Percentiles rank a stretch among this genome's conserved stretches.
phyloP scores from a whole-genome alignment of 2,888 invertebrate species.

The Chrysolina americana region DNA sequence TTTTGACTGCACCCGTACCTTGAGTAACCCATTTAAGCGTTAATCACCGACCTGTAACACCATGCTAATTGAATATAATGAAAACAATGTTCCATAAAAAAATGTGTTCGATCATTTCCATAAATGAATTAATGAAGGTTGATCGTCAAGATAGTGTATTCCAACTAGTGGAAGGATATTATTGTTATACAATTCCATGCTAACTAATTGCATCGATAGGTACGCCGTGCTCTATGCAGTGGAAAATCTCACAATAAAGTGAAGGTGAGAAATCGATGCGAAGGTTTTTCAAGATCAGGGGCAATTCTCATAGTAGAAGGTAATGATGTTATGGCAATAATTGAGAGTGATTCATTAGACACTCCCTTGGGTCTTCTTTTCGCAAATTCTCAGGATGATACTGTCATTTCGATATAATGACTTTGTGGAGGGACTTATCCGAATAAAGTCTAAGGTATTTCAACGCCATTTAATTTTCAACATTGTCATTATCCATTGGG shows the following conservation, averaged over 20 bases:
- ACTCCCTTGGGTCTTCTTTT: too few relatives aligned
- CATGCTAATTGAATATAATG: not conserved
- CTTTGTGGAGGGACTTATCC: too few relatives aligned
- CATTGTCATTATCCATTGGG: too few relatives aligned
- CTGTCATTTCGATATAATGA: too few relatives aligned
- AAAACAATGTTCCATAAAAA: conserved; percentile 7
- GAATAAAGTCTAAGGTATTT: too few relatives aligned
- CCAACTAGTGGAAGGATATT: not conserved
- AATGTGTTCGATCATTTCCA: not conserved
- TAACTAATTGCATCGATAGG: not conserved
- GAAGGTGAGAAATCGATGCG: not conserved
- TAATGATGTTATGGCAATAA: not conserved
- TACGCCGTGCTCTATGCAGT: not conserved
- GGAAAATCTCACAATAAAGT: not conserved
- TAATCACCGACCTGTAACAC: not conserved
- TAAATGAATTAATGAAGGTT: conserved; percentile 13
- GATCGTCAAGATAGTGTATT: conserved; percentile 3
- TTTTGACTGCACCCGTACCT: not conserved
- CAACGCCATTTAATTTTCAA: too few relatives aligned
- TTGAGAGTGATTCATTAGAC: too few relatives aligned
- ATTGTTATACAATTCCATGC: conserved; percentile 2
- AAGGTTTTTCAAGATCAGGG: not conserved
- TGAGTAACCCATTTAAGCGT: conserved; percentile 27
- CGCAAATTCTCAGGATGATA: too few relatives aligned
- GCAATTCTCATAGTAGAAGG: not conserved